Evolutionary conservation across 2,113 vertebrate species (phyloP).

Genomic region (Silurus asotus): DNA sequence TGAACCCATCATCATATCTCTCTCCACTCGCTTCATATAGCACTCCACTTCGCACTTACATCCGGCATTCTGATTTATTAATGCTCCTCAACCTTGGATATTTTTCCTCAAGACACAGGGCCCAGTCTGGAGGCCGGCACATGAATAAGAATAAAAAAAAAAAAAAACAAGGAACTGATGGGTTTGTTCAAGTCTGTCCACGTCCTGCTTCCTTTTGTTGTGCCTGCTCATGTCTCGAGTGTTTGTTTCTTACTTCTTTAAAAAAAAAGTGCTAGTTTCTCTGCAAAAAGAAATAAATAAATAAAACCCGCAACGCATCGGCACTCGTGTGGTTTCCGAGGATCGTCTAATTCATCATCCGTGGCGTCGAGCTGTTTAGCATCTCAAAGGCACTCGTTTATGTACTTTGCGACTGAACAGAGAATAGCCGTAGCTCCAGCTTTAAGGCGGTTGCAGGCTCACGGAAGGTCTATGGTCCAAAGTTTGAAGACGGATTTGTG

Average conservation of each 20-base stretch:
- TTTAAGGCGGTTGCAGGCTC: not conserved
- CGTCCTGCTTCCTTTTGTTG: not conserved
- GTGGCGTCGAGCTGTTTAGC: not conserved
- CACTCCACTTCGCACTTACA: constrained; percentile 24
- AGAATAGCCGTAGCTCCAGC: no score
- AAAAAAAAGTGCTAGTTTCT: not conserved
- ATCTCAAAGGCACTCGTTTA: not conserved
- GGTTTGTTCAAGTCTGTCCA: not conserved
- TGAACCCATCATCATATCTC: constrained; percentile 42
- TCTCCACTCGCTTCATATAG: constrained; percentile 35
- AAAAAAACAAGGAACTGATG: not conserved
- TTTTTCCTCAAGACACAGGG: constrained; percentile 55
- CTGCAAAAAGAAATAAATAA: not conserved
- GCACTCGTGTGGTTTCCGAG: not conserved
- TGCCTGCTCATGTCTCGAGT: not conserved
- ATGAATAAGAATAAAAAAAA: constrained; percentile 3
- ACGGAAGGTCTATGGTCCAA: not conserved
- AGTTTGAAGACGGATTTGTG: not conserved
- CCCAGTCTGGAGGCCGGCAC: not conserved
- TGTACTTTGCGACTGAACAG: no score
- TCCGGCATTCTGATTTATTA: constrained; percentile 52
- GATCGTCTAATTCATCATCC: not conserved
- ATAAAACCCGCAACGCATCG: not conserved
- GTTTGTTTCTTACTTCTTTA: not conserved
- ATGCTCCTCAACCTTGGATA: constrained; percentile 52